Base-by-base conservation (phyloP, 2,797 vertebrate genomes). In the Sylvia borin region DNA sequence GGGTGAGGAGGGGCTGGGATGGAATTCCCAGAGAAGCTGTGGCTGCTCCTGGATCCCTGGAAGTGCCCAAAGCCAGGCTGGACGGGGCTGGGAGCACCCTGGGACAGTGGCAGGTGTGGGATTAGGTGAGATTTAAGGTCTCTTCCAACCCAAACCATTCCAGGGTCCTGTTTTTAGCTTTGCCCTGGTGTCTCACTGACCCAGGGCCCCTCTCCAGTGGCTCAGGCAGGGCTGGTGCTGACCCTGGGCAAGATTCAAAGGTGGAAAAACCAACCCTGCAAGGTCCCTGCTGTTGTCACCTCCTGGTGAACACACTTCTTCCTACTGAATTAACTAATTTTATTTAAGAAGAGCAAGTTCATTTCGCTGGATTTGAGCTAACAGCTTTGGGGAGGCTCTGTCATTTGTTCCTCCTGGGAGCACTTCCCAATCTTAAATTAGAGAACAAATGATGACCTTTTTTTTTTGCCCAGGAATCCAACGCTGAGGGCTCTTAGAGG, bases 381-480 rank as follows among this genome's bases (percentile, higher is more conserved):
- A 29, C 50, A 14, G 12, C 92, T 95, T 64, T 34, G 67, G 93
- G 79, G 90, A 78, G 43, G 9, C 2, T 62, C 64, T 93, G 80
- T 84, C 53, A 19, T 73, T 96, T 93, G 77, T 77, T 92, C 80
- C 5, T 38, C 17, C 79, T 77, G 81, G 68, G 84, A 88, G 71
- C 75, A 62, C 83, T 71, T 71, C 94, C 60, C 78, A 82, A 62
- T 68, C 72, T 96, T 72, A 81, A 96, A 85, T 85, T 73, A 93
- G 88, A 85, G 77, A 93, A 92, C 72, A 72, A 92, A 90, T 86
- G 11, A 80, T 54, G 76, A 72, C 45, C 77, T 84, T 89, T 84
- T 54, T 85, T 87, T 88, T 85, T 76, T 86, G 29, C 70, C 21
- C 51, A 55, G 65, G 48, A 92, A 80, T 67, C 88, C 34, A 51